phyloP scores from a whole-genome alignment of 2,888 invertebrate species.

The Heliconius cydno region DNA sequence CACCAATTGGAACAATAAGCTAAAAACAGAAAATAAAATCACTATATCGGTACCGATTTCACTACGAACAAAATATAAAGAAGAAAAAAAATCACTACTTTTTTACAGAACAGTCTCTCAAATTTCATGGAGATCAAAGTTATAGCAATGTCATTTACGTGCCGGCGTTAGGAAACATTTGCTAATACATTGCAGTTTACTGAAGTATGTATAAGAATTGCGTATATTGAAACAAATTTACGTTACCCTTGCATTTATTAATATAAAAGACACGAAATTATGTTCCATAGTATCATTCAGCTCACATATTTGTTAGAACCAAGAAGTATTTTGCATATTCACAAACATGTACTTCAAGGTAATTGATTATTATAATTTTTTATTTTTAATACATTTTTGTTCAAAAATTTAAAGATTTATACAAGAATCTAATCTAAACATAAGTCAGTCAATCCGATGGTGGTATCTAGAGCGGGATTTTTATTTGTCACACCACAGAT shows the following conservation, averaged over 20 bases:
- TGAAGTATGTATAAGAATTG: constrained; percentile 40
- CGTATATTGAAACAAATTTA: constrained; percentile 53
- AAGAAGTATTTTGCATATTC: constrained; percentile 29
- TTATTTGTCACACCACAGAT: neutral
- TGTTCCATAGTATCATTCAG: constrained; percentile 53
- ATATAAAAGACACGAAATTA: constrained; percentile 58
- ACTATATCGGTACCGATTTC: neutral
- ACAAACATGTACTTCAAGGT: constrained; percentile 41
- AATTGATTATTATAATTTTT: neutral
- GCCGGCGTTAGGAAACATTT: constrained; percentile 41
- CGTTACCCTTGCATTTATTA: constrained; percentile 51
- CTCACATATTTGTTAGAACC: constrained; percentile 44
- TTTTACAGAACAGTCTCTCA: neutral
- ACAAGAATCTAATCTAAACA: neutral
- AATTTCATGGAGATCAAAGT: neutral
- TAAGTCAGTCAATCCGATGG: neutral
- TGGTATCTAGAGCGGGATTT: neutral
- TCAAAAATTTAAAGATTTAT: neutral
- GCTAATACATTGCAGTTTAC: constrained; percentile 26
- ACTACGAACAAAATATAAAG: neutral
- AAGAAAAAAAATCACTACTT: neutral
- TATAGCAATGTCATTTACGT: constrained; percentile 26
- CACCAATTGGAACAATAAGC: neutral
- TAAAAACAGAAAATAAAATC: neutral
- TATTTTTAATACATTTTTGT: neutral